These are phyloP conservation scores for Agrochola lychnidis DNA, from an alignment of 2,888 invertebrate species.

Conservation along the genomic window DNA sequence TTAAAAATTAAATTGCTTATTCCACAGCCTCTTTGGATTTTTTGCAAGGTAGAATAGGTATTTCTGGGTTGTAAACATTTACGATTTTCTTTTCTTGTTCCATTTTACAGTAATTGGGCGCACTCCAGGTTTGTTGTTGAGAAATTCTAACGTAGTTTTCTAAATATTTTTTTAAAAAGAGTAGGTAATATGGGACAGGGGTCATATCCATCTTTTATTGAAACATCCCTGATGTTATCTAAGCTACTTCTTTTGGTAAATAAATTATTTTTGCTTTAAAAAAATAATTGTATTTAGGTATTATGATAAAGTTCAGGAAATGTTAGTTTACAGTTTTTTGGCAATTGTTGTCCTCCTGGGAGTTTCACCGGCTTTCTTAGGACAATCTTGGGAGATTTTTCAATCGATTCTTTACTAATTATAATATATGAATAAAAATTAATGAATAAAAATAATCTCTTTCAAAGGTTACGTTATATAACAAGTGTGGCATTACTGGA, in stretches of 20 bases:
- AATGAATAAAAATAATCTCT: neutral
- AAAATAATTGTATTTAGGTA: neutral
- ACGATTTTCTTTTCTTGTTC: conserved; percentile 60
- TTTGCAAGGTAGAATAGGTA: conserved; percentile 39
- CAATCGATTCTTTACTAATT: neutral
- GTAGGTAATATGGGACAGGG: neutral
- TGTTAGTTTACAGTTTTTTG: neutral
- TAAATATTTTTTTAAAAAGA: neutral
- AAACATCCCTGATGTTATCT: neutral
- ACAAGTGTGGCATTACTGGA: neutral
- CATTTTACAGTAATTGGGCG: conserved; percentile 46
- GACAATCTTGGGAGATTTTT: neutral
- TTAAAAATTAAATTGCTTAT: conserved; percentile 72
- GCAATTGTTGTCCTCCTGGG: neutral
- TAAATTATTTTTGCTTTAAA: neutral
- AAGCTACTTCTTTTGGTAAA: neutral
- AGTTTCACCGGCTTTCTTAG: neutral
- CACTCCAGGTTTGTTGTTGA: conserved; percentile 31
- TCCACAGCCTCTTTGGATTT: conserved; percentile 48
- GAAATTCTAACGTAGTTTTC: conserved; percentile 1
- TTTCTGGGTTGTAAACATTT: conserved; percentile 63
- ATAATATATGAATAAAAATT: too few relatives aligned
- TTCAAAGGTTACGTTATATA: conserved; percentile 5
- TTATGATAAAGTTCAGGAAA: neutral
- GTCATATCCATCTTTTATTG: neutral